Percentiles rank a stretch among this genome's conserved stretches.
phyloP scores from a whole-genome alignment of 2,888 invertebrate species.

The Eugnorisma glareosa region DNA sequence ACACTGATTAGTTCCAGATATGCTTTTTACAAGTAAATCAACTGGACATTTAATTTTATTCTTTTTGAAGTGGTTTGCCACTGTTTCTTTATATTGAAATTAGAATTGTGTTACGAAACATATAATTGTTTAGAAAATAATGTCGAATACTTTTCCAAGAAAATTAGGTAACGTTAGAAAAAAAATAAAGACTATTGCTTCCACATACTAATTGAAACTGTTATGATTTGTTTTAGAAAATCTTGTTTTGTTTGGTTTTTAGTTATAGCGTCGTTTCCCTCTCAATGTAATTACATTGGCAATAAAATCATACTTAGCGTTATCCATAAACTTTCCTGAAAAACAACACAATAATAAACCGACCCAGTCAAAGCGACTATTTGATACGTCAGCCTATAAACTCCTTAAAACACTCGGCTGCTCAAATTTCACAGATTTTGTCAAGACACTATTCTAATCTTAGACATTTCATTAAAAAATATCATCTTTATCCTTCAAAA shows the following conservation, averaged over 20 bases:
- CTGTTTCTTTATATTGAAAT: background rate
- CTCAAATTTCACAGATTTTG: slow-evolving; percentile 57
- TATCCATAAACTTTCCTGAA: slow-evolving; percentile 10
- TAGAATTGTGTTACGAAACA: background rate
- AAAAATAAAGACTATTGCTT: background rate
- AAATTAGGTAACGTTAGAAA: background rate
- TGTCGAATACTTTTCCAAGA: background rate
- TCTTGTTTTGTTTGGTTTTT: slow-evolving; percentile 6
- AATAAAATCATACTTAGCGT: slow-evolving; percentile 2
- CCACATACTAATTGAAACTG: background rate
- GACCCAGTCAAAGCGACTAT: slow-evolving; percentile 5
- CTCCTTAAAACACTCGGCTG: slow-evolving; percentile 52
- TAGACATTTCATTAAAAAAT: slow-evolving; percentile 18
- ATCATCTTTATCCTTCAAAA: background rate
- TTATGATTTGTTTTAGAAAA: background rate
- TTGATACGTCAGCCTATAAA: slow-evolving; percentile 45
- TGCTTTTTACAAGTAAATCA: slow-evolving; percentile 30
- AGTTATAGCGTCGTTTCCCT: background rate
- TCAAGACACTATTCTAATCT: slow-evolving; percentile 51
- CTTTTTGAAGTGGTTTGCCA: background rate
- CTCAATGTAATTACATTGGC: background rate
- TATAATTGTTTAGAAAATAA: slow-evolving; percentile 1
- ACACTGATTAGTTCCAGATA: slow-evolving; percentile 57
- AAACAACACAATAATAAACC: slow-evolving; percentile 24
- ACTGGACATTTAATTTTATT: slow-evolving; percentile 16